A percentile compares a stretch with the other conserved stretches of the same genome.
phyloP scores from a whole-genome alignment of 2,888 invertebrate species.

The Melinopterus prodromus region DNA sequence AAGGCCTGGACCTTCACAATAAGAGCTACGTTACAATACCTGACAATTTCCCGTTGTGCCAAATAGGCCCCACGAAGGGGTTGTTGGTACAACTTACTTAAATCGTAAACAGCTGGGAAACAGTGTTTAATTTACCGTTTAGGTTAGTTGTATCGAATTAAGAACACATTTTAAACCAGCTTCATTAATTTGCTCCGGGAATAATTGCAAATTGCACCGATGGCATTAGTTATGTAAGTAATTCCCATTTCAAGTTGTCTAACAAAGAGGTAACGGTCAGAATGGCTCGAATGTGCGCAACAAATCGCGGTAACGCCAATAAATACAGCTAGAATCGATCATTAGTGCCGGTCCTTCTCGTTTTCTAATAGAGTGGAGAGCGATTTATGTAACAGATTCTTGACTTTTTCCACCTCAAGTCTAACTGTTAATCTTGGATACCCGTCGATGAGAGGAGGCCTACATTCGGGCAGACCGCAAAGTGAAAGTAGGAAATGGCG shows the following conservation, averaged over 20 bases:
- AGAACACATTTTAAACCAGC: too few relatives aligned
- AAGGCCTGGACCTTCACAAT: too few relatives aligned
- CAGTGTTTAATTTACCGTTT: too few relatives aligned
- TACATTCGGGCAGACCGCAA: slow-evolving; percentile 25
- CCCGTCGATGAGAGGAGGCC: slow-evolving; percentile 18
- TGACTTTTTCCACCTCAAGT: slow-evolving; percentile 28
- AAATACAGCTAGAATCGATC: background rate
- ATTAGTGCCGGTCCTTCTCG: background rate
- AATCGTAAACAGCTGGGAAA: too few relatives aligned
- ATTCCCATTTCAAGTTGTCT: background rate
- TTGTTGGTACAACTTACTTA: too few relatives aligned
- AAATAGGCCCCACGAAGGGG: too few relatives aligned
- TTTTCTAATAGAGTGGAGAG: slow-evolving; percentile 14
- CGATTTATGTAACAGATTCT: slow-evolving; percentile 28
- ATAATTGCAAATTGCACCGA: too few relatives aligned
- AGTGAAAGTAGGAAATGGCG: slow-evolving; percentile 37
- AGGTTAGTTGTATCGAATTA: too few relatives aligned
- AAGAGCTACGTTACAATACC: too few relatives aligned
- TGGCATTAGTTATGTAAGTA: background rate
- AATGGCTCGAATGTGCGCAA: background rate
- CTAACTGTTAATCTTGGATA: slow-evolving; percentile 30
- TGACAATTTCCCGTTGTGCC: too few relatives aligned
- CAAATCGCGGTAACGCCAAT: background rate
- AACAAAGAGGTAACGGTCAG: background rate
- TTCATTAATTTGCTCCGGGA: too few relatives aligned